Evolutionary conservation across 2,888 invertebrate genomes (phyloP).

Genomic region (Ceriagrion tenellum): DNA sequence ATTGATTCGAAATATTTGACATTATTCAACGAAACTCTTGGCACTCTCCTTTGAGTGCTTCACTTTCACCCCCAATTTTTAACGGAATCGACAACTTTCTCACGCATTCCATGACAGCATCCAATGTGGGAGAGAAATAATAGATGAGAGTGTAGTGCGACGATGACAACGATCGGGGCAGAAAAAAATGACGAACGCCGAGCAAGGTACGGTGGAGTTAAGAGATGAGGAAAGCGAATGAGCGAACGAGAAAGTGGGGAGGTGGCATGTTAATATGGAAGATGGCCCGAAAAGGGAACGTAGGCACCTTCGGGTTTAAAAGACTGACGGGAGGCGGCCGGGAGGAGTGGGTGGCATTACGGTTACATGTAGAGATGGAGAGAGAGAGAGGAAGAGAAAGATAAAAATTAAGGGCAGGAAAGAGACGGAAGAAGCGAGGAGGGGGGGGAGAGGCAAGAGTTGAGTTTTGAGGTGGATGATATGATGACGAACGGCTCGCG

Average conservation of each 20-base stretch:
- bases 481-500: constrained; percentile 7
- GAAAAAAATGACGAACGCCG: neutral
- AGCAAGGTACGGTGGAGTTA: neutral
- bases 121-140: neutral
- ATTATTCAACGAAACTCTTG: too few relatives aligned
- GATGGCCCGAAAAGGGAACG: neutral
- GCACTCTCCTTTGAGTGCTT: too few relatives aligned
- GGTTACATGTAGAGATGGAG: neutral
- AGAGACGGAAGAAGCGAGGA: neutral
- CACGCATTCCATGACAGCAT: too few relatives aligned
- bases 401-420: neutral
- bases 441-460: neutral
- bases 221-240: neutral
- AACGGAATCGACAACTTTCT: too few relatives aligned
- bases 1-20: too few relatives aligned
- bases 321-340: neutral
- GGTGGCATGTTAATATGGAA: neutral
- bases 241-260: neutral
- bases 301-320: neutral
- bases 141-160: neutral
- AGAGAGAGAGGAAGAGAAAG: neutral
- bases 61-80: too few relatives aligned
- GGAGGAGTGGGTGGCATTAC: neutral
- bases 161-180: neutral
- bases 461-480: neutral